These are phyloP conservation scores for Zeuzera pyrina DNA, from an alignment of 2,888 invertebrate species.

Conservation along the genomic window DNA sequence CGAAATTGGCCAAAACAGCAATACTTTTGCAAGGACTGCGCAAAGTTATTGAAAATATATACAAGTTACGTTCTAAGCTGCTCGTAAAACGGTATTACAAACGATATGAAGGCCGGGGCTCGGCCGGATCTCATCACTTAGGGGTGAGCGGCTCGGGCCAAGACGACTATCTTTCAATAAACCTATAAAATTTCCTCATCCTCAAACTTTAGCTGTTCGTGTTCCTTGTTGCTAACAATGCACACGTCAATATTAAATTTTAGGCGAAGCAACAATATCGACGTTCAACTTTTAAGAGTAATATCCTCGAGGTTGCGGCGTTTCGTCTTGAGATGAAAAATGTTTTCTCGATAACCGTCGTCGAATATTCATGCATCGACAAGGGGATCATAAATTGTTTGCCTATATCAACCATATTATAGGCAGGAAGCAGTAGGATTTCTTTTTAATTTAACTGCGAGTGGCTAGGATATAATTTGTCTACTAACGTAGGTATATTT, in stretches of 20 bases:
- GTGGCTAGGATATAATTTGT: no score
- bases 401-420: no score
- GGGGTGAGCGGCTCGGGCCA: constrained; percentile 42
- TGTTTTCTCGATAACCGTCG: constrained; percentile 40
- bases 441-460: no score
- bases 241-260: constrained; percentile 56
- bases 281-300: constrained; percentile 50
- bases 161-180: constrained; percentile 59
- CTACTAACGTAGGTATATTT: no score
- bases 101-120: constrained; percentile 60
- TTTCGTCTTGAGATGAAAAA: constrained; percentile 47
- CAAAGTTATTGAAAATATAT: constrained; percentile 68
- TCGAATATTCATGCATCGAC: constrained; percentile 48
- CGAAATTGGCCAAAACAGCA: constrained; percentile 31
- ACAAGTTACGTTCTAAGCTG: constrained; percentile 64
- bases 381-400: constrained; percentile 38
- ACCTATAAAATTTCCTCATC: constrained; percentile 52
- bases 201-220: constrained; percentile 26
- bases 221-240: constrained; percentile 41
- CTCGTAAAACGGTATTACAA: constrained; percentile 67
- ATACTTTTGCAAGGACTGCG: constrained; percentile 53
- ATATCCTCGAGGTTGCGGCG: constrained; percentile 40
- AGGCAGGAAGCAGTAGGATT: no score
- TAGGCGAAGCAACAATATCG: constrained; percentile 47
- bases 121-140: constrained; percentile 64